Percentiles rank a stretch among this genome's conserved stretches.
Evolutionary conservation across 2,888 invertebrate species (phyloP).

Genomic region (Spisula solida): DNA sequence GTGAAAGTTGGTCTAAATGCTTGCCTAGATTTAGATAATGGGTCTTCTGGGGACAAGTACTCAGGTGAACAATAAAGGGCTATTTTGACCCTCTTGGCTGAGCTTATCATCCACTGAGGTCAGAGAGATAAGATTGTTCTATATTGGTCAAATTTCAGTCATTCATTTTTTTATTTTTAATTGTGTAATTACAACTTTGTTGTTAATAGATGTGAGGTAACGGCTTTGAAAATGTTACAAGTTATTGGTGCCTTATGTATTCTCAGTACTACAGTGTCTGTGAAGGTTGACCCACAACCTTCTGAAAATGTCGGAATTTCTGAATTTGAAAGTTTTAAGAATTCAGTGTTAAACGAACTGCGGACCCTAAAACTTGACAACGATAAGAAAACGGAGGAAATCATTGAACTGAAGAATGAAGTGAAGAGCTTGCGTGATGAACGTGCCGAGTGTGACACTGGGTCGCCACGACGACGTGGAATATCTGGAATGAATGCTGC

Average conservation of each 20-base stretch:
- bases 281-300: not conserved
- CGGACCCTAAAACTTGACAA: constrained; percentile 21
- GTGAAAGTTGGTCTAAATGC: no score
- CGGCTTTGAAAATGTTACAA: not conserved
- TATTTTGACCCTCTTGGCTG: not conserved
- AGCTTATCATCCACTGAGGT: not conserved
- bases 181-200: not conserved
- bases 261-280: not conserved
- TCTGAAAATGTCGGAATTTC: not conserved
- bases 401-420: constrained; percentile 25
- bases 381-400: constrained; percentile 18
- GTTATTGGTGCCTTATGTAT: not conserved
- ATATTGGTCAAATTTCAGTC: not conserved
- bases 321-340: constrained; percentile 25
- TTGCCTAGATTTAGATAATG: no score
- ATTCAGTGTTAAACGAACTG: not conserved
- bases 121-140: not conserved
- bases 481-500: not conserved
- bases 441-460: not conserved
- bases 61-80: no score
- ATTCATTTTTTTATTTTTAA: not conserved
- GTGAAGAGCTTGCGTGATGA: not conserved
- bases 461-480: not conserved
- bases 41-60: no score
- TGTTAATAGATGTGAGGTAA: not conserved